Conservation (phyloP, 2,888 invertebrate genomes). For the Pachycephus smyrnensis region DNA sequence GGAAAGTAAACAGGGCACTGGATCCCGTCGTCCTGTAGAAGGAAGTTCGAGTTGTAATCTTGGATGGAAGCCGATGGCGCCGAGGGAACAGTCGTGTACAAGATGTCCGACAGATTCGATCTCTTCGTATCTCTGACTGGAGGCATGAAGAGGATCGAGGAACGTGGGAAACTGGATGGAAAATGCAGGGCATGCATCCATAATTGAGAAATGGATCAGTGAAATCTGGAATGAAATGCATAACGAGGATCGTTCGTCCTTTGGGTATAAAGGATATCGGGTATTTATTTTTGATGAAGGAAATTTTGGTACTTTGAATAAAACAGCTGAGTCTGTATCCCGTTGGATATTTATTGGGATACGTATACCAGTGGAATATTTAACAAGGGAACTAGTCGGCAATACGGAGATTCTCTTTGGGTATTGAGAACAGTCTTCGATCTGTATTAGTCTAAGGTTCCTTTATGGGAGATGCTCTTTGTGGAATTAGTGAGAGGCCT, state of each 20-base stretch:
- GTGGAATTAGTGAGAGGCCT: background rate
- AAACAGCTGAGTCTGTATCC: background rate
- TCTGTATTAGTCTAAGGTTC: background rate
- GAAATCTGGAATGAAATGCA: background rate
- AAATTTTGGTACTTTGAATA: background rate
- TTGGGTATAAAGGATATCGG: background rate
- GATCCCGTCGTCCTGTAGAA: background rate
- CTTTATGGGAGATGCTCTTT: background rate
- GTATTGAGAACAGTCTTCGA: background rate
- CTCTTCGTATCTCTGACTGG: background rate
- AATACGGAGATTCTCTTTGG: background rate
- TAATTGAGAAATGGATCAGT: background rate
- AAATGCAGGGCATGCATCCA: background rate
- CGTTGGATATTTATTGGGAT: background rate
- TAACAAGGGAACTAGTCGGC: background rate
- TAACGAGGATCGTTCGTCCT: background rate
- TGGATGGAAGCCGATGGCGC: background rate
- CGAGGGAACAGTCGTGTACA: background rate
- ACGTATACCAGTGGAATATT: too few species aligned
- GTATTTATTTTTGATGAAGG: background rate
- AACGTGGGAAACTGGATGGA: background rate
- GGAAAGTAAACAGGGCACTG: constrained; percentile 21
- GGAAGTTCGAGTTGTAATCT: background rate
- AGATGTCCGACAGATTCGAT: background rate
- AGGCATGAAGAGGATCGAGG: background rate